Evolutionary conservation across 2,113 vertebrate genomes (phyloP).

Genomic region (Chamaetylas fuelleborni): DNA sequence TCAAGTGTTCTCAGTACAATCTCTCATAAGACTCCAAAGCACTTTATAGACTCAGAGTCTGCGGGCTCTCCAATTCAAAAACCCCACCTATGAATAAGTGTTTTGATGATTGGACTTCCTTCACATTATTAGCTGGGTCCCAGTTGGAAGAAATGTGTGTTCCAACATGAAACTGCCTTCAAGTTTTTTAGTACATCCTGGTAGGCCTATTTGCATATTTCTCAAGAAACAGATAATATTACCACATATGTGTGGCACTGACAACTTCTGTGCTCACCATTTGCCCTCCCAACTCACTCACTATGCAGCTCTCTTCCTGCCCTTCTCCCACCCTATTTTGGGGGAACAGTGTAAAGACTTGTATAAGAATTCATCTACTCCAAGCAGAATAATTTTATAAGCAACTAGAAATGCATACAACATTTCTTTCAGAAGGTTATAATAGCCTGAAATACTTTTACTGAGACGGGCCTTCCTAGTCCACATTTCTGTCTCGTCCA

Average conservation of each 20-base stretch:
- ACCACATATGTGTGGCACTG: neutral
- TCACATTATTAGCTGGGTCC: neutral
- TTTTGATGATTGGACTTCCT: neutral
- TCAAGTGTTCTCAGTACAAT: neutral
- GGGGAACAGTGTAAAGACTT: neutral
- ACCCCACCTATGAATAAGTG: neutral
- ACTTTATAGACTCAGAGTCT: neutral
- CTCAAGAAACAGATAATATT: neutral
- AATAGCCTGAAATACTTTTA: neutral
- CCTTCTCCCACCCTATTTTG: neutral
- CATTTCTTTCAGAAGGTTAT: neutral
- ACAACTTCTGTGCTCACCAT: neutral
- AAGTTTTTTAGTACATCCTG: neutral
- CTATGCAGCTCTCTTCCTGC: neutral
- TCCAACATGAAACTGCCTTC: neutral
- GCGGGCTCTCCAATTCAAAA: neutral
- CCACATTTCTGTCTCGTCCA: neutral
- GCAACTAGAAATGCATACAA: neutral
- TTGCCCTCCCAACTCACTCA: neutral
- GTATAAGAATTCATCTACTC: neutral
- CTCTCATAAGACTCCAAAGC: neutral
- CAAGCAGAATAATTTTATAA: neutral
- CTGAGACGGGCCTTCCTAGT: neutral
- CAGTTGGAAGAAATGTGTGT: neutral
- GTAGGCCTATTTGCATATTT: neutral